These are phyloP conservation scores for Danio aesculapii DNA, from an alignment of 2,797 vertebrate species.

Conservation along the genomic window DNA sequence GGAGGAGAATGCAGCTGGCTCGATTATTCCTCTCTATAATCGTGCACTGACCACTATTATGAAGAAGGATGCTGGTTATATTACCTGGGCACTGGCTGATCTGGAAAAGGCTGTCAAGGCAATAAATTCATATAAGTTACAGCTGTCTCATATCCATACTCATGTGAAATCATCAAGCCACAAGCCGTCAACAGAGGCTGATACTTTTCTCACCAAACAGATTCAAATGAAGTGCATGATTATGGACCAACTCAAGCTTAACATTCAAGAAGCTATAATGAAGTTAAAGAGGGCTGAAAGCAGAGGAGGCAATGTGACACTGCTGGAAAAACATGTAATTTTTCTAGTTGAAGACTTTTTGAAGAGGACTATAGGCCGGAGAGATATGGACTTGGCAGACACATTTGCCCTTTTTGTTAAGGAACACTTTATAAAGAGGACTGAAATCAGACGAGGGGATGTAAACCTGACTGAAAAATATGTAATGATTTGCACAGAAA, in stretches of 20 bases:
- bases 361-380: too few species aligned
- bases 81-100: constrained; percentile 62
- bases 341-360: too few species aligned
- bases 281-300: constrained; percentile 45
- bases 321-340: too few species aligned
- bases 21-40: constrained; percentile 71
- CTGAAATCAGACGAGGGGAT: too few species aligned
- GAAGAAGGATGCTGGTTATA: constrained; percentile 43
- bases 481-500: too few species aligned
- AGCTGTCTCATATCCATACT: background rate
- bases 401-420: too few species aligned
- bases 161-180: background rate
- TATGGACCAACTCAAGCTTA: constrained; percentile 39
- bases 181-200: background rate
- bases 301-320: background rate
- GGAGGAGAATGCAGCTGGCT: constrained; percentile 54
- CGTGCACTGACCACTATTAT: constrained; percentile 65
- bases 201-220: constrained; percentile 16
- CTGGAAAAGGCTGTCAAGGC: constrained; percentile 64
- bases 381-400: constrained; percentile 39
- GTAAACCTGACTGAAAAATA: too few species aligned
- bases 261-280: constrained; percentile 60
- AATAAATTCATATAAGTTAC: constrained; percentile 48
- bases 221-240: background rate
- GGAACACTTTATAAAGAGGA: too few species aligned